Percentiles rank a stretch among this genome's conserved stretches.
These are phyloP conservation scores for Oreamnos americanus DNA, from an alignment of 2,113 vertebrate species.

Conservation along the genomic window DNA sequence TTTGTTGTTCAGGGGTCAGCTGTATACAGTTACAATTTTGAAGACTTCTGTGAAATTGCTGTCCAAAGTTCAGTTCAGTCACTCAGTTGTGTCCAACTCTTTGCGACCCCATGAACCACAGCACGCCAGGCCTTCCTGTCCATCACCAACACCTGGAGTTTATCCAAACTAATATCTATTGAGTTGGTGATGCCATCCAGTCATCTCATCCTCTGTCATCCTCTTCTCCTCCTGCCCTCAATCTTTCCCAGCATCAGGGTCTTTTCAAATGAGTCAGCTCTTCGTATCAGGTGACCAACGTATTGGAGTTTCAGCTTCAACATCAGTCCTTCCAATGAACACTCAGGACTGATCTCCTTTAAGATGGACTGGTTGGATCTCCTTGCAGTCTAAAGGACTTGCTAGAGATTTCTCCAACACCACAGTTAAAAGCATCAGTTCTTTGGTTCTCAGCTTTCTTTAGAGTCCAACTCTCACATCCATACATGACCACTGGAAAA, in stretches of 20 bases:
- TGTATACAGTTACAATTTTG: background rate
- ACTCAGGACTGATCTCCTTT: background rate
- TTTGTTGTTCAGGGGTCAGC: background rate
- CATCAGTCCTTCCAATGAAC: background rate
- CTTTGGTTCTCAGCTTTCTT: accelerated
- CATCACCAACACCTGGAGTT: background rate
- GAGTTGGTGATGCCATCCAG: background rate
- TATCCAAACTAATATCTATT: background rate
- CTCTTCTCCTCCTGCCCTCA: background rate
- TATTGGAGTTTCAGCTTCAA: background rate
- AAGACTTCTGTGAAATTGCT: background rate
- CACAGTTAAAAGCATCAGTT: background rate
- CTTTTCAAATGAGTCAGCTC: background rate
- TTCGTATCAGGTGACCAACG: background rate
- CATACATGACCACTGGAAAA: background rate
- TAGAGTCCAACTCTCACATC: background rate
- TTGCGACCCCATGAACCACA: accelerated
- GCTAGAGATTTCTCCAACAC: background rate
- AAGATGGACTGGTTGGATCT: background rate
- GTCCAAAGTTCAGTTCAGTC: background rate
- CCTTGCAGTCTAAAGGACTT: background rate
- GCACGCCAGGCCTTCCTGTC: accelerated
- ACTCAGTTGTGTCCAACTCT: background rate
- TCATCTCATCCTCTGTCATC: accelerated
- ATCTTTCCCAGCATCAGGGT: background rate